Evolutionary conservation across 2,113 vertebrate species (phyloP), one percentile per base, ranked within the genome.

Genomic region (Solea senegalensis): DNA sequence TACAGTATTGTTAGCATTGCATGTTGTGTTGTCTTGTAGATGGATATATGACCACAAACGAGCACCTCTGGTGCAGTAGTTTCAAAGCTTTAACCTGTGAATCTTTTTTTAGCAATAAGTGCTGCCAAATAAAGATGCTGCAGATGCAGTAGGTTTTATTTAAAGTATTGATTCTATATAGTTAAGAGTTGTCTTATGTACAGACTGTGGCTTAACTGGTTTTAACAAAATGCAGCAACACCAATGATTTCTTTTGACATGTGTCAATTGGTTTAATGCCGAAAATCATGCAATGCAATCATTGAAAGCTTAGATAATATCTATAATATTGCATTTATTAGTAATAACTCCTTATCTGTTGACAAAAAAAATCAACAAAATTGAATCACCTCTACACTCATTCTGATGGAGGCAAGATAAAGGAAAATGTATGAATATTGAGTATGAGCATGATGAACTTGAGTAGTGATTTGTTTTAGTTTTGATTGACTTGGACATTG

Each of bases 21-120:
- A 69, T 79, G 64, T 55, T 6, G 40, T 53, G 53, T 4, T 71
- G 7, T 81, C 8, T 15, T 78, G 41, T 71, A 63, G 53, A 28
- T 34, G 11, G 34, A 63, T 48, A 27, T 67, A 9, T 46, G 62
- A 48, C 67, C 8, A 59, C n/a, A 41, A 61, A 73, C 15, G 41
- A 53, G 45, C 9, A 0, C 16, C 44, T 9, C 28, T 41, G 15
- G 34, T 57, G 34, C 14, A 40, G 55, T 40, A 41, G 55, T 34
- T 3, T 44, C 12, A 14, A 43, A 43, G 56, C 56, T 43, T 59
- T 57, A 40, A 57, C 12, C 3, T 27, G 21, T 27, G 26, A 27
- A 7, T 54, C 13, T 10, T 28, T 12, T 21, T 21, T 21, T 21
- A 21, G 34, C 2, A 34, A 6, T 34, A 76, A 27, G 12, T 16